Evolutionary conservation across 2,113 vertebrate genomes (phyloP).

Genomic region (Alligator sinensis): DNA sequence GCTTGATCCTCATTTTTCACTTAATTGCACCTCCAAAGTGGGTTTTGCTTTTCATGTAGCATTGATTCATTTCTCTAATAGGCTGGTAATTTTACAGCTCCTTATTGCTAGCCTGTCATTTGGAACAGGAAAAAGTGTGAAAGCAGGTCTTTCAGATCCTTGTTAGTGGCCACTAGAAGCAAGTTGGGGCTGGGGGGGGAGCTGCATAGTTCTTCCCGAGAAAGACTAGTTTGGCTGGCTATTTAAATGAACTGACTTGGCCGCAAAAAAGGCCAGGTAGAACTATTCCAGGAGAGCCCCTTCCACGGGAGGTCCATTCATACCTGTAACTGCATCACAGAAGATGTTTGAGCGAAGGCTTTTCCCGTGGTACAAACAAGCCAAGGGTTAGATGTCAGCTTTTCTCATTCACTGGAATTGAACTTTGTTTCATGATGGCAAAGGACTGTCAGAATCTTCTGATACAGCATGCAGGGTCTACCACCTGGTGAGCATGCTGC

Average conservation of each 20-base stretch:
- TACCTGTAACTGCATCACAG: not conserved
- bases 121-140: not conserved
- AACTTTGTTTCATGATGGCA: not conserved
- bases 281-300: not conserved
- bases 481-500: not conserved
- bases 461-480: not conserved
- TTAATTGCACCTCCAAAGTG: conserved; percentile 53
- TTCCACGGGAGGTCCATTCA: not conserved
- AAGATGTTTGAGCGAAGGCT: not conserved
- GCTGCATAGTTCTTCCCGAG: not conserved
- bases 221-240: not conserved
- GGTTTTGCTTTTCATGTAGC: conserved; percentile 44
- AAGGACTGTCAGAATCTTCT: not conserved
- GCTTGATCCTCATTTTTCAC: conserved; percentile 13
- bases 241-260: not conserved
- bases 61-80: conserved; percentile 65
- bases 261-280: not conserved
- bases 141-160: not conserved
- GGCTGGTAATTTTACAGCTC: conserved; percentile 32
- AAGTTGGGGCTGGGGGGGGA: not conserved
- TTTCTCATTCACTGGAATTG: not conserved
- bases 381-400: not conserved
- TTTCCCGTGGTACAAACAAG: not conserved
- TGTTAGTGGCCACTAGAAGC: not conserved
- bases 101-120: not conserved